Evolutionary conservation across 2,113 vertebrate genomes (phyloP), one percentile per base, ranked within the genome.

Genomic region (Erinaceus europaeus): DNA sequence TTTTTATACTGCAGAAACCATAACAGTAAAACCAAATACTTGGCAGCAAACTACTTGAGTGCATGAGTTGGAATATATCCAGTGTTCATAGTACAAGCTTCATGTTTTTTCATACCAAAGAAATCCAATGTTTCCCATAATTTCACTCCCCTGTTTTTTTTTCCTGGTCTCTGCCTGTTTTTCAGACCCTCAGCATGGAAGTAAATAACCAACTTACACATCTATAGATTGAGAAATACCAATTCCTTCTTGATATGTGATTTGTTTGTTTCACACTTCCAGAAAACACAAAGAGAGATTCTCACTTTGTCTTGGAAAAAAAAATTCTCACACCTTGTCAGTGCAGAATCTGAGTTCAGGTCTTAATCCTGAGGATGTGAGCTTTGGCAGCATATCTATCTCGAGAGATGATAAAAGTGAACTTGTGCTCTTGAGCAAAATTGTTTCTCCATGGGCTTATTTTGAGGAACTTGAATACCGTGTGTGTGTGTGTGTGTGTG

Each of bases 11-110:
- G 21, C 62, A 10, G 64, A 79, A 50, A 34, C 6, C 7, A 20
- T 61, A 73, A 64, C 84, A n/a, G 23, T 52, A n/a, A 91, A 91
- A 73, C 42, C 52, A 68, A 50, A 81, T 74, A 57, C 34, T 87
- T 84, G 32, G 34, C 21, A 44, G 52, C 72, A 83, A 12, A 29
- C 14, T n/a, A 65, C 12, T 42, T 3, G 34, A 38, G 27, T 11
- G 2, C 29, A 53, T 72, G 65, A n/a, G 29, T 89, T 72, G 72
- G 73, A 72, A 32, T n/a, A 69, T 73, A 20, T 68, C 32, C 3
- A 48, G 9, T 84, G n/a, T 42, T 86, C 55, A 74, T 80, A 72
- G 1, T 17, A 81, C 59, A 32, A 15, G 25, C 36, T n/a, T 83
- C 13, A 4, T 46, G 53, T 42, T 82, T 62, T n/a, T 77, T 75